Evolutionary conservation across 2,113 vertebrate species (phyloP).

Genomic region (Plecotus auritus): DNA sequence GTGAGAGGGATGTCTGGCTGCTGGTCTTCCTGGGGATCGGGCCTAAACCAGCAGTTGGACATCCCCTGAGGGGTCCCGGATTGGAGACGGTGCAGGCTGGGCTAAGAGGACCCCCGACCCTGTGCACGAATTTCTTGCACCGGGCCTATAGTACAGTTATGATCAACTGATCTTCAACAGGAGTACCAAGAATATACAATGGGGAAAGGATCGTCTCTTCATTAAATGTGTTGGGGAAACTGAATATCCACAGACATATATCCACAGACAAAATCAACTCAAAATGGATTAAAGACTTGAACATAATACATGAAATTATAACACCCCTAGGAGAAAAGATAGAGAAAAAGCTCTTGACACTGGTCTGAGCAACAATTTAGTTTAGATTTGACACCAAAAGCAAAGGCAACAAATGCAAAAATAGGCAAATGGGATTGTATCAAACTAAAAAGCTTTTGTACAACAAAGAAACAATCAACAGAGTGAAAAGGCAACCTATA

Average conservation of each 20-base stretch:
- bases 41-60: no score
- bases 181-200: neutral
- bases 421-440: neutral
- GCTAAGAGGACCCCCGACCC: no score
- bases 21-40: no score
- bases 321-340: neutral
- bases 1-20: no score
- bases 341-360: neutral
- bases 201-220: neutral
- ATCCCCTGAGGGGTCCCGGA: no score
- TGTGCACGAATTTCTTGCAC: no score
- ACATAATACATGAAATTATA: neutral
- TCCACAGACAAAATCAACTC: neutral
- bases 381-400: neutral
- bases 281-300: neutral
- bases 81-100: no score
- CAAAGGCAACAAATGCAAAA: neutral
- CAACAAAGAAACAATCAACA: neutral
- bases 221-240: neutral
- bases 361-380: neutral
- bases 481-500: neutral
- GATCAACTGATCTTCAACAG: neutral
- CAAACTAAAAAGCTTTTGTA: neutral
- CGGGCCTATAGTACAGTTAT: neutral
- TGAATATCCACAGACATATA: neutral